These are phyloP conservation scores for Spilogale gracilis DNA, from an alignment of 2,113 vertebrate species.

Conservation along the genomic window DNA sequence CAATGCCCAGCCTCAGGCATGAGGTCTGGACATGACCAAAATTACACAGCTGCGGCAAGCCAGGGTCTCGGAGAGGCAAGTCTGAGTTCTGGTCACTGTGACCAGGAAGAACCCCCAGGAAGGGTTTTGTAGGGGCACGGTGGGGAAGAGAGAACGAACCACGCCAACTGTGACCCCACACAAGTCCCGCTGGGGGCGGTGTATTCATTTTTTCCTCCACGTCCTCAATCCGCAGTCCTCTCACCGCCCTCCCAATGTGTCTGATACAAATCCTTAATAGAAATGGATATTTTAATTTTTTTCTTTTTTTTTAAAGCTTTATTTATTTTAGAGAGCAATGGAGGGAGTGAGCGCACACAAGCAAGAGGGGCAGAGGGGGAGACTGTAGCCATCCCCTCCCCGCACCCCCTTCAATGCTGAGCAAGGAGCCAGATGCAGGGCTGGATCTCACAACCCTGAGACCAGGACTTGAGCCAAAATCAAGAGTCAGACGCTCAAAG, in stretches of 20 bases:
- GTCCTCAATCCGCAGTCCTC: neutral
- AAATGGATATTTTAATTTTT: neutral
- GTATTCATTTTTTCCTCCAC: neutral
- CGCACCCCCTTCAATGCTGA: neutral
- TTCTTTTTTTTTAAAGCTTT: neutral
- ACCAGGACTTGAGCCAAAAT: neutral
- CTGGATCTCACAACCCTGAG: neutral
- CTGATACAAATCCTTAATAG: neutral
- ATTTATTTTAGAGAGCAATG: neutral
- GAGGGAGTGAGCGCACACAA: neutral
- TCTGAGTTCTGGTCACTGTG: neutral
- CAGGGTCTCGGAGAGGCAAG: neutral
- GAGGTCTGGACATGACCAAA: neutral
- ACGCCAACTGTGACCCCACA: accelerated
- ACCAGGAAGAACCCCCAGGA: neutral
- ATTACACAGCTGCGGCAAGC: neutral
- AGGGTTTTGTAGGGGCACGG: neutral
- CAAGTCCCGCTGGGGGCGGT: neutral
- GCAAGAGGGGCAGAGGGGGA: neutral
- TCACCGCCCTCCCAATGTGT: neutral
- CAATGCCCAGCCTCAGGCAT: neutral
- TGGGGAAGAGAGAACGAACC: neutral
- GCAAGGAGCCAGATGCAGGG: neutral
- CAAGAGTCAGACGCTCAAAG: neutral
- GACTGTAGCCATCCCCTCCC: neutral